These are phyloP conservation scores for Scaptomyza cyrtandrae DNA, from an alignment of 2,888 invertebrate genomes.

Conservation along the genomic window DNA sequence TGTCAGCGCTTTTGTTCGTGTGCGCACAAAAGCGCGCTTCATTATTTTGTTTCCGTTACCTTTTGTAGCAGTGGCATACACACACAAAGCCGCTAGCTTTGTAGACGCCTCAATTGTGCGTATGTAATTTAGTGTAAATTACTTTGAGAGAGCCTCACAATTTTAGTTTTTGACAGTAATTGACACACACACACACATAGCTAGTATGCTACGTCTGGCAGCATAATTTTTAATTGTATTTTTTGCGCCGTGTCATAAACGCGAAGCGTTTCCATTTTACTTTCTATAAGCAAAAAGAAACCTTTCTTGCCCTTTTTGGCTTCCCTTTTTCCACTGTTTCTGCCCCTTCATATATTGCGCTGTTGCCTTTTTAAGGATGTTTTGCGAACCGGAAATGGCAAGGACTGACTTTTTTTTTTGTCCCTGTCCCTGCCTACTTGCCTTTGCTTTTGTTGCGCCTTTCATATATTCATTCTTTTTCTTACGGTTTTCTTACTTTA, in stretches of 20 bases:
- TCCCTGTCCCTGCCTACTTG: not conserved
- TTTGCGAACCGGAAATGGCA: constrained; percentile 48
- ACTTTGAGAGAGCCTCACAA: constrained; percentile 67
- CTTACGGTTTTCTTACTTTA: not conserved
- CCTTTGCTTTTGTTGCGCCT: constrained; percentile 33
- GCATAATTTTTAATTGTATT: constrained; percentile 73
- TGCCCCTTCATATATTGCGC: constrained; percentile 1
- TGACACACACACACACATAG: constrained; percentile 32
- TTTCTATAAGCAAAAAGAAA: constrained; percentile 33
- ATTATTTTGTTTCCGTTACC: constrained; percentile 67
- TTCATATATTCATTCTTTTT: constrained; percentile 27
- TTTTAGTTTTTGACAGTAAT: constrained; percentile 63
- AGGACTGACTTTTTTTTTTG: constrained; percentile 28
- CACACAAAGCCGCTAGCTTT: constrained; percentile 34
- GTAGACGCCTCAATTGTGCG: constrained; percentile 57
- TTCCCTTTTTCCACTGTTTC: not conserved
- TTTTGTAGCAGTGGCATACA: constrained; percentile 45
- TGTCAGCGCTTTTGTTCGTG: constrained; percentile 43
- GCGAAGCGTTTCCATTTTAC: constrained; percentile 50
- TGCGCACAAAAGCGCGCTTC: constrained; percentile 70
- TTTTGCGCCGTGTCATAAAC: constrained; percentile 61
- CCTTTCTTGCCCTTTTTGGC: constrained; percentile 34
- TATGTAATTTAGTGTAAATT: constrained; percentile 76
- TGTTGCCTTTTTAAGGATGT: constrained; percentile 34
- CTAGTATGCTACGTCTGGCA: constrained; percentile 46